A percentile compares a stretch with the other conserved stretches of the same genome.
These are phyloP conservation scores for Peromyscus aztecus DNA, from an alignment of 2,797 vertebrate species.

Conservation along the genomic window DNA sequence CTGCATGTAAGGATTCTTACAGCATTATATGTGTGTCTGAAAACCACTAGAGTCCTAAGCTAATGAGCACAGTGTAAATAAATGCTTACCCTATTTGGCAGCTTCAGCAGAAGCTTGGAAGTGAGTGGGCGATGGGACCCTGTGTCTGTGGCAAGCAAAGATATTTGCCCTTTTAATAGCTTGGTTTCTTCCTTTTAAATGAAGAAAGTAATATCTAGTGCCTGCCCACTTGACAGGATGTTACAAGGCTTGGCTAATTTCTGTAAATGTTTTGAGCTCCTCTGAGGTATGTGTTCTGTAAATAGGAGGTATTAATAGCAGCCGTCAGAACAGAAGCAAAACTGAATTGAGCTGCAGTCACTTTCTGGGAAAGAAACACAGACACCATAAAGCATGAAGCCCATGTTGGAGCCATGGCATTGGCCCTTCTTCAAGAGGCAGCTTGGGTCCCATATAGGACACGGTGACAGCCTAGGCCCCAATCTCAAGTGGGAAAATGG, in stretches of 20 bases:
- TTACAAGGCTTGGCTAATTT: constrained; percentile 72
- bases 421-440: constrained; percentile 39
- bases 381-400: neutral
- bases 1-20: neutral
- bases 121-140: neutral
- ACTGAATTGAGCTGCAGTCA: constrained; percentile 57
- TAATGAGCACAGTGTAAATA: neutral
- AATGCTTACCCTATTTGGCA: neutral
- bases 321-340: constrained; percentile 59
- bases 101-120: neutral
- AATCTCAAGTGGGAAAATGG: constrained; percentile 41
- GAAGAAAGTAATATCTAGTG: constrained; percentile 39
- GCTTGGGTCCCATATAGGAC: neutral
- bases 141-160: neutral
- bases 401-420: neutral
- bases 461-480: neutral
- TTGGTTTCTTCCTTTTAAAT: constrained; percentile 56
- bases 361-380: constrained; percentile 65
- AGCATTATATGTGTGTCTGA: neutral
- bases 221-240: constrained; percentile 65
- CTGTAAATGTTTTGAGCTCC: constrained; percentile 80
- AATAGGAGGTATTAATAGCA: constrained; percentile 77
- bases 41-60: neutral
- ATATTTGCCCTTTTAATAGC: constrained; percentile 29
- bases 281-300: constrained; percentile 78